phyloP scores from a whole-genome alignment of 1,140 invertebrate genomes.

The Parasteatoda tepidariorum region DNA sequence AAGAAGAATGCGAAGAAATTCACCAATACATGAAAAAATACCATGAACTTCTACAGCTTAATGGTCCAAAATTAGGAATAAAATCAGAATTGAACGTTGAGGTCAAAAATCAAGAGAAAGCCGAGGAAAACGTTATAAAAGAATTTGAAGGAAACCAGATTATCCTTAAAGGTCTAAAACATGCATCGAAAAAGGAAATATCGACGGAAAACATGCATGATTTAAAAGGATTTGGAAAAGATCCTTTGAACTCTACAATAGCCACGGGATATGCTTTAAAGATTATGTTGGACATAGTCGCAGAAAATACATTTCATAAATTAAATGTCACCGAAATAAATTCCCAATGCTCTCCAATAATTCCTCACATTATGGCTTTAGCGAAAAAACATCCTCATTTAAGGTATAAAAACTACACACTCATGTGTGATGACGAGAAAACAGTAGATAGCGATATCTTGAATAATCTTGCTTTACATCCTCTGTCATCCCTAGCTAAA shows the following conservation, averaged over 20 bases:
- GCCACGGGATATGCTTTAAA: constrained; percentile 20
- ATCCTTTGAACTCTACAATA: constrained; percentile 11
- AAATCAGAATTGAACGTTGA: not conserved
- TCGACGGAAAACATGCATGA: no score
- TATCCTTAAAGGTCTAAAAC: not conserved
- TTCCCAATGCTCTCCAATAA: not conserved
- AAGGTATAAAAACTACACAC: constrained; percentile 23
- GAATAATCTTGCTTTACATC: not conserved
- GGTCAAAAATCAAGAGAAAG: not conserved
- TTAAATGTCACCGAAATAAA: constrained; percentile 49
- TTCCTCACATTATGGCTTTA: not conserved
- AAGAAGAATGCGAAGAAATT: not conserved
- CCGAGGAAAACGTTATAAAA: not conserved
- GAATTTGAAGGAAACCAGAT: not conserved
- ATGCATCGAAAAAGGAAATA: not conserved
- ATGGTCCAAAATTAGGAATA: no score
- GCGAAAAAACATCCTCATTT: constrained; percentile 20
- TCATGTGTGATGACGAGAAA: not conserved
- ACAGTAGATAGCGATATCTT: not conserved
- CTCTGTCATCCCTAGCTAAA: not conserved
- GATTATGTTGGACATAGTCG: constrained; percentile 54
- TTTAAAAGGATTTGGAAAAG: constrained; percentile 3
- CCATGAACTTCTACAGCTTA: no score
- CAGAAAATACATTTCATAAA: constrained; percentile 55
- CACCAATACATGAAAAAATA: not conserved